A percentile compares a stretch with the other conserved stretches of the same genome.
These are phyloP conservation scores for Eledona agricola DNA, from an alignment of 2,888 invertebrate genomes.

Conservation along the genomic window DNA sequence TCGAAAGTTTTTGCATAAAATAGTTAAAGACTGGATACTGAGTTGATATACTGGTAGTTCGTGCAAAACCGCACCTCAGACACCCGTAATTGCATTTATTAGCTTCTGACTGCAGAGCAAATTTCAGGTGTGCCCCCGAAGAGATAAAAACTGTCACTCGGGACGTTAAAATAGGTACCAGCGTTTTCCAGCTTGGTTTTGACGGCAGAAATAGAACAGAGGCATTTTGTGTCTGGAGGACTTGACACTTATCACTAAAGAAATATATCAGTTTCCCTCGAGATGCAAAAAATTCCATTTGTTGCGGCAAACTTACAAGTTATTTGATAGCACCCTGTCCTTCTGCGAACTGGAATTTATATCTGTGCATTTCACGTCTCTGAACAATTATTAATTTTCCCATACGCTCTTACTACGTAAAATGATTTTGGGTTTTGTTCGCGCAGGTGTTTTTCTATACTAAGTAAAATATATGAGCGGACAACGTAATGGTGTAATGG, in stretches of 20 bases:
- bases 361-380: too few relatives aligned
- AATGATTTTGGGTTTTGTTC: too few relatives aligned
- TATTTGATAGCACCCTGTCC: not conserved
- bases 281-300: conserved; percentile 2
- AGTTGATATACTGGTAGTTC: too few relatives aligned
- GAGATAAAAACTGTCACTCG: conserved; percentile 17
- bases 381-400: conserved; percentile 1
- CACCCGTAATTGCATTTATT: too few relatives aligned
- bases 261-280: conserved; percentile 10
- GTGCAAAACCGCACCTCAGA: too few relatives aligned
- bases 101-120: too few relatives aligned
- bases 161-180: conserved; percentile 16
- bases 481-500: too few relatives aligned
- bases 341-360: not conserved
- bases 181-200: conserved; percentile 5
- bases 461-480: not conserved
- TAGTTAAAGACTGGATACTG: too few relatives aligned
- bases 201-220: conserved; percentile 21
- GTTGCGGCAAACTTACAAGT: not conserved
- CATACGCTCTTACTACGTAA: conserved; percentile 10
- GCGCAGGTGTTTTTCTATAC: conserved; percentile 23
- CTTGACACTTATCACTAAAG: conserved; percentile 14
- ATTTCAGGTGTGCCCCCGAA: conserved; percentile 23
- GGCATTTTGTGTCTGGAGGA: conserved; percentile 20
- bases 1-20: too few relatives aligned